A percentile compares a stretch with the other conserved stretches of the same genome.
phyloP scores from a whole-genome alignment of 2,888 invertebrate species.

The Ommatoiulus sabulosus region DNA sequence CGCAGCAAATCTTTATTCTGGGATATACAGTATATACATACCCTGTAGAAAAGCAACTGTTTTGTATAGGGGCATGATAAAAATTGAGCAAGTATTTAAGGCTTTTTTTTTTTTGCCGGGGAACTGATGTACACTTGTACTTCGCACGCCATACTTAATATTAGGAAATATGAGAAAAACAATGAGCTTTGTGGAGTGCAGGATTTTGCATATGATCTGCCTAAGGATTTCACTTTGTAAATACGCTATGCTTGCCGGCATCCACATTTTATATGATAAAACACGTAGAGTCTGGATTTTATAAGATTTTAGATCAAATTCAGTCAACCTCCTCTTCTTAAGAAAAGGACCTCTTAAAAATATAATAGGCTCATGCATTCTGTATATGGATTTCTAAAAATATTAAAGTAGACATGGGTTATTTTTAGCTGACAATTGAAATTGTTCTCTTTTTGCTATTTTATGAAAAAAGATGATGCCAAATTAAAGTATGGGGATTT shows the following conservation, averaged over 20 bases:
- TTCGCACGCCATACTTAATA: constrained; percentile 29
- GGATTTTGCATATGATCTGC: constrained; percentile 45
- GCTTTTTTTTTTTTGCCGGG: background rate
- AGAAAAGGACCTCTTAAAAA: background rate
- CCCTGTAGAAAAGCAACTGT: background rate
- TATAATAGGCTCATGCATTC: background rate
- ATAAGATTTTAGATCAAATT: background rate
- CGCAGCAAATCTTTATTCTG: constrained; percentile 14
- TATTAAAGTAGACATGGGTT: background rate
- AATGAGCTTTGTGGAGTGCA: constrained; percentile 29
- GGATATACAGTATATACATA: background rate
- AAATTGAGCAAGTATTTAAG: constrained; percentile 21
- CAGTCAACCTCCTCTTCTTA: constrained; percentile 23
- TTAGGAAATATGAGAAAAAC: constrained; percentile 45
- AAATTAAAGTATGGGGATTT: background rate
- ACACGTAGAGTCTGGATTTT: constrained; percentile 34
- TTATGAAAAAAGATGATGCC: background rate
- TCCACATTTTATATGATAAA: constrained; percentile 30
- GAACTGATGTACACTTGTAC: background rate
- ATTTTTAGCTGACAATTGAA: background rate
- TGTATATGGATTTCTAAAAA: background rate
- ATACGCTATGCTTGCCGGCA: background rate
- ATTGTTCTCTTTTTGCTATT: background rate
- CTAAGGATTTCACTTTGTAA: constrained; percentile 39
- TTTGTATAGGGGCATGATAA: background rate